phyloP scores from a whole-genome alignment of 1,140 invertebrate species.

The Drosophila seguyi region DNA sequence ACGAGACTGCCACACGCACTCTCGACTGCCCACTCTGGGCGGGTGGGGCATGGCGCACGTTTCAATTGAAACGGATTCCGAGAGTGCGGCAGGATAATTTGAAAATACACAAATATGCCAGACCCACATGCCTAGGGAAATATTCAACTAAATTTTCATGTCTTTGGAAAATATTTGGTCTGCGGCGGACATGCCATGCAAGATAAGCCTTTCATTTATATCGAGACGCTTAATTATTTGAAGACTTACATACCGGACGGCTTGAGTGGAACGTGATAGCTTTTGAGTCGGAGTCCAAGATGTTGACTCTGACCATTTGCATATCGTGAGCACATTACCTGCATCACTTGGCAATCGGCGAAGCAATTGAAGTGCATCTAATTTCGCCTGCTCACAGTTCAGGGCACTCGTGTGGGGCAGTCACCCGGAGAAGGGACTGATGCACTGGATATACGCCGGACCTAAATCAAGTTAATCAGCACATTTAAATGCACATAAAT shows the following conservation, averaged over 20 bases:
- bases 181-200: background rate
- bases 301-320: conserved; percentile 20
- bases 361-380: conserved; percentile 50
- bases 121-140: background rate
- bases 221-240: background rate
- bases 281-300: background rate
- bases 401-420: conserved; percentile 17
- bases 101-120: conserved; percentile 27
- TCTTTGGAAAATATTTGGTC: background rate
- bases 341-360: conserved; percentile 42
- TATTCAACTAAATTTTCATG: conserved; percentile 15
- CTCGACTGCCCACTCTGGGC: conserved; percentile 3
- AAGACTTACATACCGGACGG: background rate
- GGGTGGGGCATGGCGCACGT: conserved; percentile 10
- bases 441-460: conserved; percentile 13
- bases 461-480: conserved; percentile 70
- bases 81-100: conserved; percentile 18
- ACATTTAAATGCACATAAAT: conserved; percentile 59
- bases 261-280: background rate
- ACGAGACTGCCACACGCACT: conserved; percentile 18
- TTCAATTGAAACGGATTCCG: conserved; percentile 30
- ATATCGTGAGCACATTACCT: conserved; percentile 27
- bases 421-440: conserved; percentile 9
- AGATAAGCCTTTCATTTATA: background rate
- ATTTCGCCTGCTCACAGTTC: conserved; percentile 34